Conservation (phyloP, 2,113 vertebrate genomes). For the Andinoacara biseriatus region DNA sequence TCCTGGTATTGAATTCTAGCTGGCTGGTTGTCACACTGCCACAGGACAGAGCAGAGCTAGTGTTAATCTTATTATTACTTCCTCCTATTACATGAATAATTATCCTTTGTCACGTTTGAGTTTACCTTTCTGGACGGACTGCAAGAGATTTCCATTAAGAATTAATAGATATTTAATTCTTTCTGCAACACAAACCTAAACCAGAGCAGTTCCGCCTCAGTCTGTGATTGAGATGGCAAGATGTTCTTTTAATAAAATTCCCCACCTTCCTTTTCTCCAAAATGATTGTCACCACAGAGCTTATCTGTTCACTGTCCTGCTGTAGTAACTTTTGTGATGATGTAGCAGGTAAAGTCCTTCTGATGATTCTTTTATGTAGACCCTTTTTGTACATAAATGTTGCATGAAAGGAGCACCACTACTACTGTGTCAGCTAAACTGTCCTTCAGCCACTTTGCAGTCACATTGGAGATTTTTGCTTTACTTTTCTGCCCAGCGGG, state of each 20-base stretch:
- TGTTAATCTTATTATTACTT: not conserved
- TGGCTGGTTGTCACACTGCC: too few species aligned
- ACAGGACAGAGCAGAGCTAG: too few species aligned
- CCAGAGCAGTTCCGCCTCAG: not conserved
- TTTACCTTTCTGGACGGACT: not conserved
- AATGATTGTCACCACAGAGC: not conserved
- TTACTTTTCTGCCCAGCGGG: not conserved
- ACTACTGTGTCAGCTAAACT: not conserved
- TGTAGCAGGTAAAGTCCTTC: not conserved
- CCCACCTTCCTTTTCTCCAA: not conserved
- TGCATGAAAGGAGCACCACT: not conserved
- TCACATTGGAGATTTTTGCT: not conserved
- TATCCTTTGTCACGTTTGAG: not conserved
- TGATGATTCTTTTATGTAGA: not conserved
- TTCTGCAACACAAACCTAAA: not conserved
- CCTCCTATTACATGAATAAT: too few species aligned
- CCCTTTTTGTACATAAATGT: conserved; percentile 1
- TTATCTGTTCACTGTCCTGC: not conserved
- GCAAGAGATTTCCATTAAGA: not conserved
- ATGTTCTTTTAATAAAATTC: not conserved
- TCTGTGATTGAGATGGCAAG: too few species aligned
- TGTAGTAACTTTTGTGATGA: not conserved
- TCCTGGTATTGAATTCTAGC: too few species aligned
- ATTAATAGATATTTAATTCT: not conserved
- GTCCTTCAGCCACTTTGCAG: not conserved